Conservation (phyloP, 1,140 invertebrate genomes). For the Neomicropteryx cornuta region DNA sequence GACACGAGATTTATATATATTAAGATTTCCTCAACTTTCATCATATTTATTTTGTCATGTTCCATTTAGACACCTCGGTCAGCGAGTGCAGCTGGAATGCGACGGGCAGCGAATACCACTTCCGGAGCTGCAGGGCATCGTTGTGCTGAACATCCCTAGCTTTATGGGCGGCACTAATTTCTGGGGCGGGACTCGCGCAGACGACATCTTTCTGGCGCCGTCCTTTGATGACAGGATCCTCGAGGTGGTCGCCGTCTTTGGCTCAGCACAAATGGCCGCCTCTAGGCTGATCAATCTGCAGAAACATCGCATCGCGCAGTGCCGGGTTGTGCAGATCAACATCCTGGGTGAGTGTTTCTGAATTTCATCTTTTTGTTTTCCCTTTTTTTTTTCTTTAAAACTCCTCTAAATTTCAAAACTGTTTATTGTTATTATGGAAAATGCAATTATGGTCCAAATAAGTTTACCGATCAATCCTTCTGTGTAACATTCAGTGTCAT, state of each 20-base stretch:
- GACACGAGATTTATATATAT: too few species aligned
- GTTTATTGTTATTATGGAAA: too few species aligned
- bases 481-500: not conserved
- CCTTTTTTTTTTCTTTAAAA: too few species aligned
- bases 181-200: conserved; percentile 87
- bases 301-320: conserved; percentile 94
- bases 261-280: conserved; percentile 93
- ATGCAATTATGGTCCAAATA: too few species aligned
- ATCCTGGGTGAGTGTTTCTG: conserved; percentile 60
- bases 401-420: too few species aligned
- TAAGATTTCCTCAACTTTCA: not conserved
- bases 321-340: conserved; percentile 89
- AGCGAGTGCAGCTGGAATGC: conserved; percentile 86
- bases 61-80: conserved; percentile 79
- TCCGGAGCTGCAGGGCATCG: conserved; percentile 91
- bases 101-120: conserved; percentile 85
- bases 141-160: conserved; percentile 94
- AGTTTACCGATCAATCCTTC: not conserved
- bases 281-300: conserved; percentile 89
- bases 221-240: conserved; percentile 89
- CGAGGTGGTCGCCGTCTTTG: conserved; percentile 94
- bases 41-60: conserved; percentile 3
- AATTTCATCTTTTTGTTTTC: not conserved
- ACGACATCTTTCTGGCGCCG: conserved; percentile 77
- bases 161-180: conserved; percentile 99